Evolutionary conservation across 2,888 invertebrate species (phyloP).

Genomic region (Abscondita cerata): DNA sequence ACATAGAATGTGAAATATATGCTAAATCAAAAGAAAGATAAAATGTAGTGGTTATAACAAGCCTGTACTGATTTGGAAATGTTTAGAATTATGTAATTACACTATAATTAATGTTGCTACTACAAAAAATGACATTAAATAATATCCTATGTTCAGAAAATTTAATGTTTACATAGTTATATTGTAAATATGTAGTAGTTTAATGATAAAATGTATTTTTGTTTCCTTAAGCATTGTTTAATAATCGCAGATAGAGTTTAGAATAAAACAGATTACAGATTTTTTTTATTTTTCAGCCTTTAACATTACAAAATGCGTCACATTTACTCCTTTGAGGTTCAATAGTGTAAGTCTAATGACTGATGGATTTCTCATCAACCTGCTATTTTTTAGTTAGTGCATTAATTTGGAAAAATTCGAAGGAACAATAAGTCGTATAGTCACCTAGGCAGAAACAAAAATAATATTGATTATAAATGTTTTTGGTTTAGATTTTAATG

Average conservation of each 20-base stretch:
- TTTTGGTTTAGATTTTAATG: too few species aligned
- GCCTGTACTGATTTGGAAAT: conserved; percentile 27
- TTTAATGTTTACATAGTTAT: conserved; percentile 50
- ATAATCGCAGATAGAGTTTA: conserved; percentile 44
- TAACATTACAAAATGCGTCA: too few species aligned
- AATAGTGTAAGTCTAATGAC: too few species aligned
- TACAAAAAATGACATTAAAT: conserved; percentile 45
- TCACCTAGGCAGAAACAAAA: too few species aligned
- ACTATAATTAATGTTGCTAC: conserved; percentile 42
- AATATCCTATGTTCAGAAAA: conserved; percentile 46
- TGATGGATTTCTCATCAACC: too few species aligned
- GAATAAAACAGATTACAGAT: conserved; percentile 42
- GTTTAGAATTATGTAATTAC: conserved; percentile 39
- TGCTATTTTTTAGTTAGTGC: too few species aligned
- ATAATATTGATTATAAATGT: too few species aligned
- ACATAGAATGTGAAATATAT: conserved; percentile 11
- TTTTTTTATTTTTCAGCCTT: conserved; percentile 1
- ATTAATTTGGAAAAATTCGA: too few species aligned
- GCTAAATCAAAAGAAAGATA: conserved; percentile 9
- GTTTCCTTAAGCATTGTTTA: conserved; percentile 47
- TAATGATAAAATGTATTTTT: conserved; percentile 51
- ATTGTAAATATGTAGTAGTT: conserved; percentile 52
- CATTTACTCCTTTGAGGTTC: too few species aligned
- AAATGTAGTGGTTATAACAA: conserved; percentile 16
- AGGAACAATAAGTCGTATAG: too few species aligned